phyloP scores from a whole-genome alignment of 2,113 vertebrate species.

The Theristicus caerulescens region DNA sequence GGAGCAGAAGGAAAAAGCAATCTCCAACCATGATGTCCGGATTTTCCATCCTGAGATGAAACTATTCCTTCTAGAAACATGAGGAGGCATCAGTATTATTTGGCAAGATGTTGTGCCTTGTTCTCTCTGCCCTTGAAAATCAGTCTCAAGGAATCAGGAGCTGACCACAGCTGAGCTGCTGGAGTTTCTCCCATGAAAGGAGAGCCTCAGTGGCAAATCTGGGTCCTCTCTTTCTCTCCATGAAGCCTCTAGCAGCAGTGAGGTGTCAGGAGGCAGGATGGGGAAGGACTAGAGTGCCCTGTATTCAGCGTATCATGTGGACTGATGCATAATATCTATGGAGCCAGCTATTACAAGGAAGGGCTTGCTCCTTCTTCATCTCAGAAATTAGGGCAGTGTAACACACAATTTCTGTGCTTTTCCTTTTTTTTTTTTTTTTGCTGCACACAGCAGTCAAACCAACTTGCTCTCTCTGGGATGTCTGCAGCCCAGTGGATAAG shows the following conservation, averaged over 20 bases:
- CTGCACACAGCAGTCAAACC: background rate
- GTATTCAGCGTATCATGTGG: background rate
- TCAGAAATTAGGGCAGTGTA: background rate
- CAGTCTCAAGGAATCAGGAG: background rate
- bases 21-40: background rate
- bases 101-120: background rate
- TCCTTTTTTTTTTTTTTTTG: no score
- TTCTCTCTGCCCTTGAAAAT: background rate
- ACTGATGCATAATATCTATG: rapidly evolving
- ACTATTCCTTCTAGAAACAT: background rate
- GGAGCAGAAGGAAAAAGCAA: background rate
- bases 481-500: background rate
- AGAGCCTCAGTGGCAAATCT: background rate
- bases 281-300: background rate
- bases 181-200: background rate
- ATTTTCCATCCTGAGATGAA: background rate
- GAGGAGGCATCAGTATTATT: background rate
- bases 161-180: background rate
- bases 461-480: background rate
- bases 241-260: background rate
- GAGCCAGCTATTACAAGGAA: background rate
- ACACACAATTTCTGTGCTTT: background rate
- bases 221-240: background rate
- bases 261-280: background rate
- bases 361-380: background rate